Percentiles rank a stretch among this genome's conserved stretches.
These are phyloP conservation scores for Trachemys scripta DNA, from an alignment of 2,113 vertebrate species.

Conservation along the genomic window DNA sequence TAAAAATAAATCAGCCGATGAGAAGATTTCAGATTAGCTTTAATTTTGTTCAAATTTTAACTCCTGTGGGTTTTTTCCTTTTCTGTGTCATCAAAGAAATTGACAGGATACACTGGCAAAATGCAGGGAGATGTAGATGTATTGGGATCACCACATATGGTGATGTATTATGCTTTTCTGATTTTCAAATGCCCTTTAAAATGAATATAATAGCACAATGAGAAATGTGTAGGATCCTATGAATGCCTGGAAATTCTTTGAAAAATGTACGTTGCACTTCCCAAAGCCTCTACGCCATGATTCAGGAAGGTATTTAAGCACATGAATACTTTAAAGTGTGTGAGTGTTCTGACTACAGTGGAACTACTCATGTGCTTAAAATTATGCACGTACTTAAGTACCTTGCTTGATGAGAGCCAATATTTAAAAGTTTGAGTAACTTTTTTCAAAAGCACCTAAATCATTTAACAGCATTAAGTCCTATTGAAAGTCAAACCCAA, in stretches of 20 bases:
- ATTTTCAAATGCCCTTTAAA: constrained; percentile 15
- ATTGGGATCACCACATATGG: background rate
- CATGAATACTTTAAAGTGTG: background rate
- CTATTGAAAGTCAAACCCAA: background rate
- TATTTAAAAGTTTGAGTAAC: background rate
- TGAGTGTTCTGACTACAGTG: background rate
- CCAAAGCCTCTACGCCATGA: background rate
- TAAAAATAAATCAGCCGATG: background rate
- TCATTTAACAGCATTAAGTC: background rate
- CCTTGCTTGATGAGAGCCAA: background rate
- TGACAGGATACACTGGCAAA: background rate
- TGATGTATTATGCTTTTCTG: background rate
- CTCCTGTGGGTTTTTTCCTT: constrained; percentile 15
- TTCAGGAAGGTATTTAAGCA: background rate
- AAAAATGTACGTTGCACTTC: background rate
- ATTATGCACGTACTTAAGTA: background rate
- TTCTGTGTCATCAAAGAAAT: background rate
- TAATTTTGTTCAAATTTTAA: constrained; percentile 5
- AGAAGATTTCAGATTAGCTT: background rate
- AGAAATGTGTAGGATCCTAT: background rate
- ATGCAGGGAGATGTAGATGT: background rate
- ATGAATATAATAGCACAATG: background rate
- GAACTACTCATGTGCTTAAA: background rate
- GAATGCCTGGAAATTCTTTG: background rate
- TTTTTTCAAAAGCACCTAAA: background rate